Percentiles rank a stretch among this genome's conserved stretches.
Evolutionary conservation across 2,113 vertebrate genomes (phyloP).

Genomic region (Gopherus evgoodei): DNA sequence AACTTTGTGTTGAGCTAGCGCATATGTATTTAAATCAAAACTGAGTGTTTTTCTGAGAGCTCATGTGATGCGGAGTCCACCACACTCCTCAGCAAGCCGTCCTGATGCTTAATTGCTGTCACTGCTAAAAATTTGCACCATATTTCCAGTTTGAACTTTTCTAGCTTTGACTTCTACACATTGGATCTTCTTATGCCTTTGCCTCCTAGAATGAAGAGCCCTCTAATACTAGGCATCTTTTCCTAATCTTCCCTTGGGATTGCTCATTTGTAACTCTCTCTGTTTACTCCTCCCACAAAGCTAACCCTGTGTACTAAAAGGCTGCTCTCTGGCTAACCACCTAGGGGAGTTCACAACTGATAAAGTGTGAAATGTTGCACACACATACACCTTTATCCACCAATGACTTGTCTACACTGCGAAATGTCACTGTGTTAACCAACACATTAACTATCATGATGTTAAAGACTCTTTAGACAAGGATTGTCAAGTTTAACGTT

Average conservation of each 20-base stretch:
- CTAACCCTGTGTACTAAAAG: constrained; percentile 25
- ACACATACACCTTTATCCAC: not conserved
- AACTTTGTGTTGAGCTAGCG: not conserved
- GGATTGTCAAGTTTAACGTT: not conserved
- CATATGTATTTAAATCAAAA: not conserved
- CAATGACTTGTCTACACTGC: constrained; percentile 10
- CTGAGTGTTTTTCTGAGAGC: not conserved
- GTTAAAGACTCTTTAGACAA: not conserved
- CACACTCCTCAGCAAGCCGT: not conserved
- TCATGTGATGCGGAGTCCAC: not conserved
- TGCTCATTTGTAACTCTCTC: not conserved
- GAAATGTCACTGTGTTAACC: constrained; percentile 13
- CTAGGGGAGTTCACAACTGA: constrained; percentile 1
- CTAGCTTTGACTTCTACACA: not conserved
- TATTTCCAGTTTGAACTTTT: not conserved
- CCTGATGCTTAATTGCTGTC: not conserved
- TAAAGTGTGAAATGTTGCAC: constrained; percentile 24
- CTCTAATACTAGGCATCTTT: not conserved
- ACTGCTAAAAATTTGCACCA: not conserved
- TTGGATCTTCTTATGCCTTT: not conserved
- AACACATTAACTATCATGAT: not conserved
- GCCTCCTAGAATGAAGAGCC: not conserved
- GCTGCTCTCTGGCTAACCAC: constrained; percentile 13
- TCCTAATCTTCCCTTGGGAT: not conserved
- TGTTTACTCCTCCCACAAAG: not conserved